Conservation (phyloP, 2,113 vertebrate genomes). For the Dryoscopus gambensis region DNA sequence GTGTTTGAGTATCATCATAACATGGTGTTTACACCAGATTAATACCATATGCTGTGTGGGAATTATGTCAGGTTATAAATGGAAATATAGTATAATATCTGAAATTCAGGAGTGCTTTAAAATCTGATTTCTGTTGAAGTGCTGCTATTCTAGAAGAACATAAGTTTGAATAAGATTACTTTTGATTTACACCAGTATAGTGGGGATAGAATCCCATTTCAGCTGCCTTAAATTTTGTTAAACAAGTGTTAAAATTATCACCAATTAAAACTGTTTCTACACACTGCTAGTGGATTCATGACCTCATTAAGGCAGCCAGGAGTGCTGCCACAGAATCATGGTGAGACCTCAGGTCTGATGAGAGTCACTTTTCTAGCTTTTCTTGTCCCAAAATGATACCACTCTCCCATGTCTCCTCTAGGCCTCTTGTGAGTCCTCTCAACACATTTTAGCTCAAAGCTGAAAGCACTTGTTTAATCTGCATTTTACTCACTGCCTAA, state of each 20-base stretch:
- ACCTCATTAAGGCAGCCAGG: not conserved
- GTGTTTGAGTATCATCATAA: conserved; percentile 60
- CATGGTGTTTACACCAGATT: conserved; percentile 64
- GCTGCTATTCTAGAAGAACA: conserved; percentile 17
- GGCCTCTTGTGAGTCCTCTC: conserved; percentile 32
- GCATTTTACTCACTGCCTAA: conserved; percentile 14
- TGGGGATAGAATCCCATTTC: not conserved
- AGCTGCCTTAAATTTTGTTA: not conserved
- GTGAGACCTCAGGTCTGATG: not conserved
- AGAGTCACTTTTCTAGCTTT: not conserved
- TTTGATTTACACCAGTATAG: not conserved
- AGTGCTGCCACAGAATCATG: not conserved
- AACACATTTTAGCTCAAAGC: conserved; percentile 41
- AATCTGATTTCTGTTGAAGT: conserved; percentile 22
- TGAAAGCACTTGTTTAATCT: conserved; percentile 16
- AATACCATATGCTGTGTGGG: conserved; percentile 69
- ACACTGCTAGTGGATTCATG: not conserved
- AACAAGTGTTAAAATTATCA: conserved; percentile 12
- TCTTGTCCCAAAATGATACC: not conserved
- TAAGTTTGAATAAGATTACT: not conserved
- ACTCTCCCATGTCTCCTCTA: not conserved
- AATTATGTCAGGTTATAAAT: conserved; percentile 67
- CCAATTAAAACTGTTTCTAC: not conserved
- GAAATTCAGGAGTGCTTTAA: conserved; percentile 9
- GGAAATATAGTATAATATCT: conserved; percentile 54